A percentile compares a stretch with the other conserved stretches of the same genome.
Evolutionary conservation across 1,140 invertebrate genomes (phyloP).

Genomic region (Pseudomyrmex gracilis): DNA sequence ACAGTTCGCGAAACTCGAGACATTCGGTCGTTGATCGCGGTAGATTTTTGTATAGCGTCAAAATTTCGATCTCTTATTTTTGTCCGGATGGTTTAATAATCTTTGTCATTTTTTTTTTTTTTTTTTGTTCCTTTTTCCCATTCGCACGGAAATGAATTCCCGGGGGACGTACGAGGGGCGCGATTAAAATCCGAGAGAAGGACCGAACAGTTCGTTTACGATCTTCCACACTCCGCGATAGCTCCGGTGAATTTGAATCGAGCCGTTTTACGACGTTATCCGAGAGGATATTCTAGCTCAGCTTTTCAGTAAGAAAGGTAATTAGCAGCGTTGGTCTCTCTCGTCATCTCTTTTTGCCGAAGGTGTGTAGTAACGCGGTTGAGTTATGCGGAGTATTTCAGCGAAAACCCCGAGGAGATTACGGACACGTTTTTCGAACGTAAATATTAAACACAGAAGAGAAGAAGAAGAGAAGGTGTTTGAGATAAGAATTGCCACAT

Average conservation of each 20-base stretch:
- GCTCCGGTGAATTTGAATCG: constrained; percentile 49
- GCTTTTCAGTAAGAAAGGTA: constrained; percentile 4
- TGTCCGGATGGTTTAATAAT: too few species aligned
- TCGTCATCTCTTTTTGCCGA: background rate
- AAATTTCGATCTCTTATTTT: too few species aligned
- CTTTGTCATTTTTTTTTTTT: too few species aligned
- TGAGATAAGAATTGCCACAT: too few species aligned
- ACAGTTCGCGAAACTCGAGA: constrained; percentile 16
- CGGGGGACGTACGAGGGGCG: constrained; percentile 25
- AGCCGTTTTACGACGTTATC: constrained; percentile 44
- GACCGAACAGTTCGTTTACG: constrained; percentile 49
- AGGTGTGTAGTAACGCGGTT: background rate
- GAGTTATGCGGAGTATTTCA: background rate
- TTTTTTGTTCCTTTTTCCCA: constrained; percentile 45
- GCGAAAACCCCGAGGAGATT: background rate
- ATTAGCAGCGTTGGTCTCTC: constrained; percentile 14
- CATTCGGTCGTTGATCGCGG: constrained; percentile 41
- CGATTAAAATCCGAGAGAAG: constrained; percentile 59
- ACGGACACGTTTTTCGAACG: background rate
- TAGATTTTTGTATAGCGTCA: constrained; percentile 49
- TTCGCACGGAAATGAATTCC: constrained; percentile 63
- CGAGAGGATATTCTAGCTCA: background rate
- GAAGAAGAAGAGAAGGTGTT: background rate
- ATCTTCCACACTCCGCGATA: constrained; percentile 34
- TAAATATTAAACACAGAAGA: background rate